phyloP scores from a whole-genome alignment of 2,113 vertebrate genomes.

The Ceratotherium simum region DNA sequence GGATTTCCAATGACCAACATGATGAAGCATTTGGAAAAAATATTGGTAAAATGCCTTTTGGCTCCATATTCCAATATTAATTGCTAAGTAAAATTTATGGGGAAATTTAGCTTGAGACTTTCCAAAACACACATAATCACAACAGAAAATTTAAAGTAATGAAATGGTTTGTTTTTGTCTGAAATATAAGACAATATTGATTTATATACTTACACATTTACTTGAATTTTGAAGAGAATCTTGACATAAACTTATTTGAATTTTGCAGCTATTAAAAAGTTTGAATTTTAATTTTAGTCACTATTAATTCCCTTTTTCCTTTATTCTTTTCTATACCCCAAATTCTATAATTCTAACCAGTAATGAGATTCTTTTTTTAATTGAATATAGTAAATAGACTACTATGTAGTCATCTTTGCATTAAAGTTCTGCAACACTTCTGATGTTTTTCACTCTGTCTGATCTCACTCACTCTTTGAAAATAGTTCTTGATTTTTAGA shows the following conservation, averaged over 20 bases:
- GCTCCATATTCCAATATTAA: not conserved
- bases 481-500: slow-evolving; percentile 56
- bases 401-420: not conserved
- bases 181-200: not conserved
- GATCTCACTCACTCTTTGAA: slow-evolving; percentile 25
- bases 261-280: not conserved
- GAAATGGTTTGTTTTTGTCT: not conserved
- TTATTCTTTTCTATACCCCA: not conserved
- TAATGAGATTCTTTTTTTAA: not conserved
- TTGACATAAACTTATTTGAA: not conserved
- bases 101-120: not conserved
- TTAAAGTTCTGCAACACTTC: not conserved
- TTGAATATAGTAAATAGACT: not conserved
- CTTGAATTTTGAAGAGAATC: not conserved
- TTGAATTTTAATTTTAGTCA: slow-evolving; percentile 1
- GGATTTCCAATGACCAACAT: not conserved
- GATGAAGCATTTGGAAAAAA: not conserved
- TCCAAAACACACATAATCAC: not conserved
- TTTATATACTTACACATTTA: not conserved
- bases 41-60: not conserved
- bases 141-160: not conserved
- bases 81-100: not conserved
- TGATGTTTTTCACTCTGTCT: slow-evolving; percentile 49
- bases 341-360: not conserved
- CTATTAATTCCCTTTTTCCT: not conserved